These are phyloP conservation scores for Percopsis omiscomaycus DNA, from an alignment of 2,797 vertebrate species.

Conservation along the genomic window DNA sequence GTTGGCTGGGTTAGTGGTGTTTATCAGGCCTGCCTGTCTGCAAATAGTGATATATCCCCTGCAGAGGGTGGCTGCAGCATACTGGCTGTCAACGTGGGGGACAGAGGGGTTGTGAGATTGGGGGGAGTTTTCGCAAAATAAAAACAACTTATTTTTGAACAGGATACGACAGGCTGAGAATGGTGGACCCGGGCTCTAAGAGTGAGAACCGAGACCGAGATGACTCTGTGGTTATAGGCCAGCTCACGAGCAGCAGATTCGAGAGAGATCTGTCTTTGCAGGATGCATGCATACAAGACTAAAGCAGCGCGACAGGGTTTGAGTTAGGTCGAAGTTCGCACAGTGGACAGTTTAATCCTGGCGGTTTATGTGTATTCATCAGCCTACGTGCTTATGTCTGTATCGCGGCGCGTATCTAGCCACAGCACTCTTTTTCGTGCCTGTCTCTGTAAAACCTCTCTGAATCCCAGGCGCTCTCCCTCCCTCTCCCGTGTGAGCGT, in stretches of 20 bases:
- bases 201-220: slow-evolving; percentile 12
- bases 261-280: slow-evolving; percentile 53
- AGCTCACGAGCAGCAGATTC: slow-evolving; percentile 57
- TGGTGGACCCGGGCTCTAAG: no score
- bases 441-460: slow-evolving; percentile 54
- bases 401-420: slow-evolving; percentile 23
- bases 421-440: slow-evolving; percentile 49
- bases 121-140: no score
- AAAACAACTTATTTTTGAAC: no score
- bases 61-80: slow-evolving; percentile 20
- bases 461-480: slow-evolving; percentile 3
- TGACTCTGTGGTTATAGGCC: slow-evolving; percentile 43
- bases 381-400: slow-evolving; percentile 37
- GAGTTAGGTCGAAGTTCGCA: no score
- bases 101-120: no score
- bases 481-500: slow-evolving; percentile 65
- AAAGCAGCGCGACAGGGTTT: slow-evolving; percentile 21
- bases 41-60: slow-evolving; percentile 35
- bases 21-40: slow-evolving; percentile 55
- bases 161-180: no score
- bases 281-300: slow-evolving; percentile 36
- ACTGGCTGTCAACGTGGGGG: no score
- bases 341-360: slow-evolving; percentile 50
- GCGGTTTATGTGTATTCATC: slow-evolving; percentile 8
- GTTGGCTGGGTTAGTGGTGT: slow-evolving; percentile 36